A percentile compares a stretch with the other conserved stretches of the same genome.
phyloP scores from a whole-genome alignment of 2,113 vertebrate species.

The Sphaerodactylus townsendi region DNA sequence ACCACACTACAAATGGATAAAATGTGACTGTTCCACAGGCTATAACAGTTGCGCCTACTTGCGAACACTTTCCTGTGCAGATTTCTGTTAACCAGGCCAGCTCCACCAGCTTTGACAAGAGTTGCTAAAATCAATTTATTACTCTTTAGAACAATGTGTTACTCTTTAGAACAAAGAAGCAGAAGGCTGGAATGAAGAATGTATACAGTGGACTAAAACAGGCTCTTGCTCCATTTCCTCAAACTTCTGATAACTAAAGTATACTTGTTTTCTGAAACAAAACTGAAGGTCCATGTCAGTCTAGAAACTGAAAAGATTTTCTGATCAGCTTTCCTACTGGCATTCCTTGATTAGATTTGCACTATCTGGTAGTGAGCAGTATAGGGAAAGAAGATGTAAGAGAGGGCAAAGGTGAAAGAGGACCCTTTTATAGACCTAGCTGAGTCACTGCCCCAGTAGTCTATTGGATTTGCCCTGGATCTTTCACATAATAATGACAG shows the following conservation, averaged over 20 bases:
- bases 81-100: constrained; percentile 11
- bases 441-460: no score
- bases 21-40: constrained; percentile 46
- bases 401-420: no score
- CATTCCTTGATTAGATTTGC: no score
- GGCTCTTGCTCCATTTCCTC: background rate
- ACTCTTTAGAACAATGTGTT: background rate
- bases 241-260: background rate
- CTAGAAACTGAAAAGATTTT: background rate
- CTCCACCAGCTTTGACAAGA: background rate
- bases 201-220: background rate
- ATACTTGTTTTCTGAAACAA: background rate
- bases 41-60: constrained; percentile 16
- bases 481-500: no score
- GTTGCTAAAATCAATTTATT: background rate
- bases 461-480: no score
- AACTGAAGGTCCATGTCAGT: background rate
- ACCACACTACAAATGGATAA: constrained; percentile 56
- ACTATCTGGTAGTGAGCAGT: no score
- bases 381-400: no score
- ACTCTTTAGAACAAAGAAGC: background rate
- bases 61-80: constrained; percentile 26
- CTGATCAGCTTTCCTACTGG: no score
- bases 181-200: background rate
- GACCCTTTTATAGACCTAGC: no score